Evolutionary conservation across 2,888 invertebrate species (phyloP).

Genomic region (Aethes cnicana): DNA sequence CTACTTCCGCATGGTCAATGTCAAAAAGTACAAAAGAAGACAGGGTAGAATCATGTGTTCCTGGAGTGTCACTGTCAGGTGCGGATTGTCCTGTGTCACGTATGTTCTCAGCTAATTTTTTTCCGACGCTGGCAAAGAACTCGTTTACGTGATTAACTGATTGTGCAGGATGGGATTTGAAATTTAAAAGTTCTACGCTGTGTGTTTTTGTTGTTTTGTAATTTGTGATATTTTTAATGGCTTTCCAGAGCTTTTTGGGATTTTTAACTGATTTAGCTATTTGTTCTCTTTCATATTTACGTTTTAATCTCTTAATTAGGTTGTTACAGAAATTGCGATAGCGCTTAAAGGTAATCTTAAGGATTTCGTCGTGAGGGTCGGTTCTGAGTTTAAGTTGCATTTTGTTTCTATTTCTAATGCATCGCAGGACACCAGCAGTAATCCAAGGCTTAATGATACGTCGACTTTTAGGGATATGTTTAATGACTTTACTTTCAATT

Average conservation of each 20-base stretch:
- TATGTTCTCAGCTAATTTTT: background rate
- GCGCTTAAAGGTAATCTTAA: background rate
- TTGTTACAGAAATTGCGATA: background rate
- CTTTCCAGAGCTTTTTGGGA: background rate
- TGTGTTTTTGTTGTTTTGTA: background rate
- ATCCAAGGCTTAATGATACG: background rate
- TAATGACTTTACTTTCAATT: background rate
- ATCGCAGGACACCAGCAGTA: background rate
- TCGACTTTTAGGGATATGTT: background rate
- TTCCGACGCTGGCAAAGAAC: background rate
- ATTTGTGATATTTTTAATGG: background rate
- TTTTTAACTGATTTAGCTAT: no score
- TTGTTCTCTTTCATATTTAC: no score
- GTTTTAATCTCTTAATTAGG: no score
- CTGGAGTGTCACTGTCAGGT: background rate
- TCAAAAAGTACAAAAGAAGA: background rate
- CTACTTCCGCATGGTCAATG: background rate
- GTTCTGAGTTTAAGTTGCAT: background rate
- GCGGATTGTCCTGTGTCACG: background rate
- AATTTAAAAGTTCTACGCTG: background rate
- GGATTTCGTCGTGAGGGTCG: background rate
- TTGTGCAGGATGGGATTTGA: background rate
- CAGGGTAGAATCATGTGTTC: background rate
- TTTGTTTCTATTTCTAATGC: no score
- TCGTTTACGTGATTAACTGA: background rate